Base-by-base conservation (phyloP, 2,113 vertebrate genomes). In the Alethe diademata region DNA sequence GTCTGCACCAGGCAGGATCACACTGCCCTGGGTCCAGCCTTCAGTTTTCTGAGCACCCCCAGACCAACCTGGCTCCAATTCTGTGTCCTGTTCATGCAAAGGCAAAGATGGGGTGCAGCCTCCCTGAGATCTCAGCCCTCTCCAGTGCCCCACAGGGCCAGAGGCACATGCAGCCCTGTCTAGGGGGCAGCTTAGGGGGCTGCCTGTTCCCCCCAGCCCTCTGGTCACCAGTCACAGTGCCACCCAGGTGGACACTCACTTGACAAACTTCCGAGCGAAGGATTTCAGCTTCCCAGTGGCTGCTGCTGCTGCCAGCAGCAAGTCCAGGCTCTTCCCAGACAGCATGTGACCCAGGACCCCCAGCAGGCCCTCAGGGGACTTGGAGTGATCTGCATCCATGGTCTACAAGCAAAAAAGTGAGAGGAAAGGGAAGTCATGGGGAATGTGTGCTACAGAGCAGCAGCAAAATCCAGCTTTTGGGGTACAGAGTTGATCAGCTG, bases 311-410 rank as follows among this genome's bases (percentile, higher is more conserved):
- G 99, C 99, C 93, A 99, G 96, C 58, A 99, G 97, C 82, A 99
- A 96, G 76, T 99, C 99, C 90, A 99, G 97, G 91, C 99, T 99
- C 97, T 99, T 99, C 75, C 99, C 99, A 4, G 99, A 99, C 58
- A 99, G 96, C 99, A 99, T 99, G 97, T 99, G 99, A 36, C 99
- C 99, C 86, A 99, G 96, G 87, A 99, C 99, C 14, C 99, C 99
- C 47, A 99, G 97, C 50, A 99, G 96, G 4, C 99, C 99, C 95
- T 99, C 99, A 0, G 99, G 99, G 43, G 99, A 99, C 97, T 99
- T 99, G 54, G 99, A 99, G 53, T 99, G 99, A 95, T 99, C 99
- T 0, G 99, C 99, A 94, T 99, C 99, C 96, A 99, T 99, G 2
- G 99, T 99, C 99, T 99, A 43, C 24, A 31, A 80, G 64, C 14